These are phyloP conservation scores for Osmerus eperlanus DNA, from an alignment of 2,113 vertebrate genomes.

Conservation along the genomic window DNA sequence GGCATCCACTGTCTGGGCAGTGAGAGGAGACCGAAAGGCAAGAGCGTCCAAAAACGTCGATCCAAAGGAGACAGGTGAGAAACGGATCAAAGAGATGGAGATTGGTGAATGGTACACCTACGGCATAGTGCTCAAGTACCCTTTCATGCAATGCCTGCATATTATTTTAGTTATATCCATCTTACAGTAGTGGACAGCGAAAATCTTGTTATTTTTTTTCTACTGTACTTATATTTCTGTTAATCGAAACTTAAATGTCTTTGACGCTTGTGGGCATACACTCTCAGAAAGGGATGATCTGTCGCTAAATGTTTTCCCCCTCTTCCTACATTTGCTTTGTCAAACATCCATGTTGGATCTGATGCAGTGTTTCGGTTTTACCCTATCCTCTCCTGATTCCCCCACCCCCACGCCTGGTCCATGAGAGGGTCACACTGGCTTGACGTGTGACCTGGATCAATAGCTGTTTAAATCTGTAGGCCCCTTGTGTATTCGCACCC, in stretches of 20 bases:
- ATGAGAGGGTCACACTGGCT: slow-evolving; percentile 64
- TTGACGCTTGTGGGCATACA: too few relatives aligned
- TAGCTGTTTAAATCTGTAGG: slow-evolving; percentile 74
- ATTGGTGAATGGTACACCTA: too few relatives aligned
- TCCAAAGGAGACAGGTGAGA: slow-evolving; percentile 91
- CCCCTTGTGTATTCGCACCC: slow-evolving; percentile 62
- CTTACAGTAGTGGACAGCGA: too few relatives aligned
- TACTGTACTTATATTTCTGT: too few relatives aligned
- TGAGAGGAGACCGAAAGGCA: slow-evolving; percentile 90
- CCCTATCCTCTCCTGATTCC: slow-evolving; percentile 36
- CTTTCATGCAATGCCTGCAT: too few relatives aligned
- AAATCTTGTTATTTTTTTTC: too few relatives aligned
- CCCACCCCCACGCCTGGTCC: slow-evolving; percentile 47
- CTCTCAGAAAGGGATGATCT: too few relatives aligned
- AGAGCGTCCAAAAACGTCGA: slow-evolving; percentile 88
- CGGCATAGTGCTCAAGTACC: too few relatives aligned
- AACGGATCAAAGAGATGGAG: too few relatives aligned
- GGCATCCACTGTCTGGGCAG: slow-evolving; percentile 91
- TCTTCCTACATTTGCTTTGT: not conserved
- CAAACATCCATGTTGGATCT: slow-evolving; percentile 24
- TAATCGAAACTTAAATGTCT: too few relatives aligned
- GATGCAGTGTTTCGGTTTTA: slow-evolving; percentile 42
- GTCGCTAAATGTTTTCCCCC: too few relatives aligned
- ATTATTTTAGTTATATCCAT: too few relatives aligned
- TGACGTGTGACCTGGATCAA: slow-evolving; percentile 75